Evolutionary conservation across 2,113 vertebrate genomes (phyloP).

Genomic region (Calidris pygmaea): DNA sequence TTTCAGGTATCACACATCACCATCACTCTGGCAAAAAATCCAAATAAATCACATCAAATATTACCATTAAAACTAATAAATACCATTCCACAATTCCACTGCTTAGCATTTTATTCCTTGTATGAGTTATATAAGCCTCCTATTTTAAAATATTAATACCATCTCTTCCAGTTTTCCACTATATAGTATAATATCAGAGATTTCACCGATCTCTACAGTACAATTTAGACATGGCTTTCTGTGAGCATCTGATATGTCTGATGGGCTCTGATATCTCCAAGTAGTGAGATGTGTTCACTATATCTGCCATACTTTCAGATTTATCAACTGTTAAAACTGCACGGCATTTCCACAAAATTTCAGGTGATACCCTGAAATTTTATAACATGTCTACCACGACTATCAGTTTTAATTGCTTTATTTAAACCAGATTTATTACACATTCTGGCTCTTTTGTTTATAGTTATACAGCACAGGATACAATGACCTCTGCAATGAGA

Average conservation of each 20-base stretch:
- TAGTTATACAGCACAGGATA: not conserved
- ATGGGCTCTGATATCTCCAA: not conserved
- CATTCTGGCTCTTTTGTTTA: not conserved
- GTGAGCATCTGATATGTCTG: not conserved
- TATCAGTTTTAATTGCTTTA: not conserved
- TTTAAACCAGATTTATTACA: not conserved
- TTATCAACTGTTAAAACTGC: not conserved
- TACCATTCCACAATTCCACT: not conserved
- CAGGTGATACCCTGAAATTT: not conserved
- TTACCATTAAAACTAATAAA: not conserved
- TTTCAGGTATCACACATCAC: not conserved
- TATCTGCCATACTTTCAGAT: not conserved
- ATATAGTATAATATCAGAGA: not conserved
- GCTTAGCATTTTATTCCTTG: not conserved
- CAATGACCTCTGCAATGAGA: slow-evolving; percentile 16
- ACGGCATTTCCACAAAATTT: not conserved
- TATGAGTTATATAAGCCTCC: not conserved
- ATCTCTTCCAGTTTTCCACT: not conserved
- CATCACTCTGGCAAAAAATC: not conserved
- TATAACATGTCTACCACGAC: not conserved
- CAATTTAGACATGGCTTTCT: not conserved
- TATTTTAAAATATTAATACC: not conserved
- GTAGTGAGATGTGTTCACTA: not conserved
- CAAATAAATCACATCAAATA: not conserved
- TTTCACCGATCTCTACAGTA: not conserved